phyloP scores from a whole-genome alignment of 2,113 vertebrate genomes.

The Syngnathoides biaculeatus region DNA sequence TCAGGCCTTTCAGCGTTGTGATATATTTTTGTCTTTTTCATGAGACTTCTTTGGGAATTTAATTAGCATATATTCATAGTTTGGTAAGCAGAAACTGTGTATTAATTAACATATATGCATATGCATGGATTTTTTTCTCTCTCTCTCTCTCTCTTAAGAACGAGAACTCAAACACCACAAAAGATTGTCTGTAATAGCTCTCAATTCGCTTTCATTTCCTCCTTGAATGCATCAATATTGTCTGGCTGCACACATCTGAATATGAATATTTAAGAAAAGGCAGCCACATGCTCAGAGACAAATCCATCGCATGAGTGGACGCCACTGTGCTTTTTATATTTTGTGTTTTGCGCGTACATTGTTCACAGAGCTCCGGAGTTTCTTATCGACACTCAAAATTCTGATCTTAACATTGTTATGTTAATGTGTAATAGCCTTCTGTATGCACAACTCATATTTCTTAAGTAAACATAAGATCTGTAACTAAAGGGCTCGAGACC shows the following conservation, averaged over 20 bases:
- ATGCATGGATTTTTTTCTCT: slow-evolving; percentile 23
- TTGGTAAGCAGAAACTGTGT: slow-evolving; percentile 9
- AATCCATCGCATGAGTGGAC: neutral
- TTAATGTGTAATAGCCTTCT: neutral
- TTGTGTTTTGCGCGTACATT: neutral
- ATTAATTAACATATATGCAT: slow-evolving; percentile 44
- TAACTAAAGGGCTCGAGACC: neutral
- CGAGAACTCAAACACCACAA: slow-evolving; percentile 11
- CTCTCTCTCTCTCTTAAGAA: slow-evolving; percentile 21
- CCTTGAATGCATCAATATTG: slow-evolving; percentile 19
- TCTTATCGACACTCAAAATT: neutral
- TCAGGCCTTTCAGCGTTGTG: slow-evolving; percentile 12
- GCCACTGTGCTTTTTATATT: neutral
- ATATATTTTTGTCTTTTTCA: slow-evolving; percentile 21
- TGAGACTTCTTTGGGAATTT: slow-evolving; percentile 32
- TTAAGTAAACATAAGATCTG: slow-evolving; percentile 5
- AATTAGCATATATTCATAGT: slow-evolving; percentile 49
- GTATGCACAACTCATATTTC: neutral
- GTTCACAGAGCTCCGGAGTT: neutral
- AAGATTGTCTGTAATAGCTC: slow-evolving; percentile 18
- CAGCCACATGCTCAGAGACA: neutral
- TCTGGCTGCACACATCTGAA: neutral
- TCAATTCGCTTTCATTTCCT: neutral
- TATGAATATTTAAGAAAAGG: neutral
- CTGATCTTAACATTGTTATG: slow-evolving; percentile 6